Conservation (phyloP, 2,113 vertebrate genomes). For the Steatornis caripensis region DNA sequence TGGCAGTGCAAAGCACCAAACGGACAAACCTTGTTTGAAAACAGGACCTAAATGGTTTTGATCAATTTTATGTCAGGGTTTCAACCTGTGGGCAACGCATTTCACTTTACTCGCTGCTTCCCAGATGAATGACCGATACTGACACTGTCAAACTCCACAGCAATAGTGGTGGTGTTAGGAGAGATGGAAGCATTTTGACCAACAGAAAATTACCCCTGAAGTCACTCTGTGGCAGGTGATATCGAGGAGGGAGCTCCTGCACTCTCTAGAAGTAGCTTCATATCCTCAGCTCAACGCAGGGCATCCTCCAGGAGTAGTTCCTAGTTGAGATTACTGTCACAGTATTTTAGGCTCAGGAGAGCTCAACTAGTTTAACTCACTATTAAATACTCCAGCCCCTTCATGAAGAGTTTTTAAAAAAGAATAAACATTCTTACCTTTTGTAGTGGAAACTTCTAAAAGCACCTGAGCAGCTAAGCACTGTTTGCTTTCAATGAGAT, state of each 20-base stretch:
- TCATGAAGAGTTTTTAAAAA: not conserved
- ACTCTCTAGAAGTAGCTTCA: not conserved
- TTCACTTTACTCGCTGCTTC: not conserved
- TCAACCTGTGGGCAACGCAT: not conserved
- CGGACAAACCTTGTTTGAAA: not conserved
- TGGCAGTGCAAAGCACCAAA: not conserved
- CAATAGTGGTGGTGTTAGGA: not conserved
- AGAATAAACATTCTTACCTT: not conserved
- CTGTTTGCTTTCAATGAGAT: not conserved
- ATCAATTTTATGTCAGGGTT: slow-evolving; percentile 4
- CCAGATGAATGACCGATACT: not conserved
- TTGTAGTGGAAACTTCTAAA: not conserved
- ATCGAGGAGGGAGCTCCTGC: not conserved
- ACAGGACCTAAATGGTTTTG: not conserved
- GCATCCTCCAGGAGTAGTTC: not conserved
- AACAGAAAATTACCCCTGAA: not conserved
- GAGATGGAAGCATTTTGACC: not conserved
- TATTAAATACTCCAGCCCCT: not conserved
- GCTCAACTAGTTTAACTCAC: not conserved
- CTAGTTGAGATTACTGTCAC: not conserved
- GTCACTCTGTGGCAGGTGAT: not conserved
- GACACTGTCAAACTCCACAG: not conserved
- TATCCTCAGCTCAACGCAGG: not conserved
- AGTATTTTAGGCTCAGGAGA: not conserved
- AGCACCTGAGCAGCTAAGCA: not conserved